Percentiles rank a stretch among this genome's conserved stretches.
Conservation (phyloP, 2,797 vertebrate species). For the Myotis daubentonii region DNA sequence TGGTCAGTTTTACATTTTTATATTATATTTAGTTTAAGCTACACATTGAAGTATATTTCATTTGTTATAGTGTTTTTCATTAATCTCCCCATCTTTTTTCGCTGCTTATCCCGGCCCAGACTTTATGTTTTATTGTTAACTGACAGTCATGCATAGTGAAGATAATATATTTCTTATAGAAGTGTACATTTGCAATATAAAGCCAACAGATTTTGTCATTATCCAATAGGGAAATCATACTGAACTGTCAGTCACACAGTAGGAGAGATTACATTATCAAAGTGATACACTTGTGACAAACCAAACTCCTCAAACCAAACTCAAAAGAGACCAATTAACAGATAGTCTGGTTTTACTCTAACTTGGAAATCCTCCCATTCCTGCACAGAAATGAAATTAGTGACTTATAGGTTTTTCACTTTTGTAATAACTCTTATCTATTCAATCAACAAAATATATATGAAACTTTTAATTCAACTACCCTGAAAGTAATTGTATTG, state of each 20-base stretch:
- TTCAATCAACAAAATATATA: slow-evolving; percentile 30
- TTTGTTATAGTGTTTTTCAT: background rate
- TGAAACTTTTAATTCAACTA: slow-evolving; percentile 66
- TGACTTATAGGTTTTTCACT: slow-evolving; percentile 53
- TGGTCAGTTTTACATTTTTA: background rate
- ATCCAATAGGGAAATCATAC: slow-evolving; percentile 54
- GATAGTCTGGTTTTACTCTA: background rate
- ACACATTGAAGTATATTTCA: background rate
- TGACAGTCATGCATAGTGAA: slow-evolving; percentile 20
- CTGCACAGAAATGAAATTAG: slow-evolving; percentile 31
- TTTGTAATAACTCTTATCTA: slow-evolving; percentile 45
- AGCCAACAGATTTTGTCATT: slow-evolving; percentile 67
- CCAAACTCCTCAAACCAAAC: background rate
- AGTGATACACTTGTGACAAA: background rate
- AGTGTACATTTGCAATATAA: slow-evolving; percentile 13
- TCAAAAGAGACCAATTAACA: slow-evolving; percentile 60
- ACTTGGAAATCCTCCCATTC: slow-evolving; percentile 54
- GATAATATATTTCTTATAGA: slow-evolving; percentile 44
- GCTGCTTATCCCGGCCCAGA: background rate
- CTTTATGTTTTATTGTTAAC: slow-evolving; percentile 46
- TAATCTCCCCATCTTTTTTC: background rate
- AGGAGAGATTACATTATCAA: slow-evolving; percentile 15
- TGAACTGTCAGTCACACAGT: background rate
- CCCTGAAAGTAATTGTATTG: slow-evolving; percentile 43
- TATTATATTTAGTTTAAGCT: background rate